These are phyloP conservation scores for Phyllotreta cruciferae DNA, from an alignment of 2,888 invertebrate genomes.

Conservation along the genomic window DNA sequence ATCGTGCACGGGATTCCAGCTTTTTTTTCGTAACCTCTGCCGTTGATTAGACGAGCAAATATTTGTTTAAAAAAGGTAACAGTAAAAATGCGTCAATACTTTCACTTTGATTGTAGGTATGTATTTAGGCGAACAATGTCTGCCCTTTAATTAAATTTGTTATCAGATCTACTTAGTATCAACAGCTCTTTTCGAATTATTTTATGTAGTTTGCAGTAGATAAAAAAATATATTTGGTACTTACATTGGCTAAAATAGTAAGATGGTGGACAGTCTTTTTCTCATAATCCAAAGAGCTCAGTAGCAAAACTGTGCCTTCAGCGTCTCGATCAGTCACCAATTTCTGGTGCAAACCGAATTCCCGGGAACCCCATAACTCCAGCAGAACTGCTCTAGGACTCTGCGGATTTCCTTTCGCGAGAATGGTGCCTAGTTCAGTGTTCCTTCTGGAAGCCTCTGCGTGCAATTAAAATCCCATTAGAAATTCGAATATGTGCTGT, in stretches of 20 bases:
- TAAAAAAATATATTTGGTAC: conserved; percentile 52
- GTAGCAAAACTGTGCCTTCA: conserved; percentile 79
- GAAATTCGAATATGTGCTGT: neutral
- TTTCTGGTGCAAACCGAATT: conserved; percentile 80
- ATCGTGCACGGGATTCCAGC: conserved; percentile 2
- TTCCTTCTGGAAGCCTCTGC: conserved; percentile 65
- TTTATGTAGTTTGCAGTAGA: too few species aligned
- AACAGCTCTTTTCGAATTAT: too few species aligned
- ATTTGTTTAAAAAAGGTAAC: conserved; percentile 7
- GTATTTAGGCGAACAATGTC: too few species aligned
- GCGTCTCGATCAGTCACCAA: conserved; percentile 78
- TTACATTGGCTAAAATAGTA: conserved; percentile 87
- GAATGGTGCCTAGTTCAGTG: conserved; percentile 78
- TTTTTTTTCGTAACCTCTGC: neutral
- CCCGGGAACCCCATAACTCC: conserved; percentile 81
- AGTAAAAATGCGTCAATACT: too few species aligned
- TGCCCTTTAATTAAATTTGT: too few species aligned
- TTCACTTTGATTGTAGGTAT: too few species aligned
- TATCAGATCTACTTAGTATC: too few species aligned
- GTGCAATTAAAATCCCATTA: conserved; percentile 33
- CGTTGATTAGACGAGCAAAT: conserved; percentile 7
- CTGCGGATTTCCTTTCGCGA: conserved; percentile 80
- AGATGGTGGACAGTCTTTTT: conserved; percentile 87
- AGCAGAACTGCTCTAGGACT: conserved; percentile 53
- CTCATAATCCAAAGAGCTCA: conserved; percentile 86